Base-by-base conservation (phyloP, 2,797 vertebrate species). In the Centroberyx gerrardi region DNA sequence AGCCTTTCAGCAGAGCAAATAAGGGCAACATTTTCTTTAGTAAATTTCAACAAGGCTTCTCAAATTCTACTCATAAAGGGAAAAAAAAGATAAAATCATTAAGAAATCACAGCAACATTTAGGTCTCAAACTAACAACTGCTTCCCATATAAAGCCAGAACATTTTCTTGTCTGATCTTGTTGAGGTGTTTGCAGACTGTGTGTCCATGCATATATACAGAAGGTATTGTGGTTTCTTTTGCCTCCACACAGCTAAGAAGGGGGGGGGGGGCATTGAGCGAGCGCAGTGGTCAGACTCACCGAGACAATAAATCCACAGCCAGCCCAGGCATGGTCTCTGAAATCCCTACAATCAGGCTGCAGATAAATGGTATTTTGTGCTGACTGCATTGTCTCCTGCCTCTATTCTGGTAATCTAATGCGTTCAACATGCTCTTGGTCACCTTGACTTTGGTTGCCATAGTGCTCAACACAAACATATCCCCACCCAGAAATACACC, bases 371-470 rank as follows among this genome's bases (percentile, higher is more conserved):
- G 71, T 85, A 89, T 93, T 92, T 93, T 92, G 93, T 92, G 92
- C 93, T 92, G 92, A 94, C 93, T 93, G 92, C 92, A 95, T 94
- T 95, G 95, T 95, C 94, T 95, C 72, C 92, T 87, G 92, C 88
- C 91, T 94, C 92, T 93, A 90, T 93, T 95, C 92, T 88, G 91
- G 90, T 93, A 96, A 95, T 95, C 94, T 95, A 95, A 95, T 95
- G 93, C 95, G 94, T 94, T 93, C 93, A 93, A 94, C 93, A 93
- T 94, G 94, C 93, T 95, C 94, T 94, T 96, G 95, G 95, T 96
- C 95, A 96, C 95, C 95, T 96, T 96, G 95, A 96, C 95, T 95
- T 95, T 95, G 93, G 95, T 96, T 96, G 94, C 95, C 93, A 96
- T 96, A 92, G 95, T 31, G 90, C 94, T 92, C 88, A 86, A 95